Evolutionary conservation across 2,797 vertebrate genomes (phyloP).

Genomic region (Jordanella pulchra): DNA sequence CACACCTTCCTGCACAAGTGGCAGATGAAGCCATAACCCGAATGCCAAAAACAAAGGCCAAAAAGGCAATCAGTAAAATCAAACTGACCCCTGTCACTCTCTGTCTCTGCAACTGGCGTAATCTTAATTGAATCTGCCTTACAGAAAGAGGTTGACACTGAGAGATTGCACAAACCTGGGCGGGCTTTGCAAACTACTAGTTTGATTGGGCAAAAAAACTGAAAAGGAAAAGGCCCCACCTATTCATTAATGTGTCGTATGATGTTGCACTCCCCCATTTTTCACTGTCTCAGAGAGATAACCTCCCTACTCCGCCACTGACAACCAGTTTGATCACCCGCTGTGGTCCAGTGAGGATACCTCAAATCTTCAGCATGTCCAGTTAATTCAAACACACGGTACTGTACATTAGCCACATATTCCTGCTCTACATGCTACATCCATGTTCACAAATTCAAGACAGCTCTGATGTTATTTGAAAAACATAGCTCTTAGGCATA

Average conservation of each 20-base stretch:
- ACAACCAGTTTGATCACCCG: conserved; percentile 78
- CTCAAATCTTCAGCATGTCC: conserved; percentile 60
- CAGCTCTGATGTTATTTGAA: conserved; percentile 3
- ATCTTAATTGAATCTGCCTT: conserved; percentile 99
- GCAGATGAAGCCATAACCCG: conserved; percentile 66
- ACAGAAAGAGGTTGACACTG: conserved; percentile 94
- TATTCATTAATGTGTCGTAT: conserved; percentile 93
- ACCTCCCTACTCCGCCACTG: conserved; percentile 60
- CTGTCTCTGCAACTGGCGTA: conserved; percentile 85
- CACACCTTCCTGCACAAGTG: conserved; percentile 31
- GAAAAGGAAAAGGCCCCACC: conserved; percentile 78
- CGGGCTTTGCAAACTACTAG: conserved; percentile 87
- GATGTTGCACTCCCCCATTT: conserved; percentile 87
- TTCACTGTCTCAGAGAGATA: conserved; percentile 88
- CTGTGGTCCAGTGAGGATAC: conserved; percentile 70
- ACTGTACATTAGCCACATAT: conserved; percentile 5
- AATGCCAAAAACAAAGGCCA: conserved; percentile 73
- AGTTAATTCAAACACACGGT: conserved; percentile 21
- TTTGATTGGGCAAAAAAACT: conserved; percentile 66
- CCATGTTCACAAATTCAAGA: neutral
- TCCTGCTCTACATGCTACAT: neutral
- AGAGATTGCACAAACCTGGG: conserved; percentile 95
- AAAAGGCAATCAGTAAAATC: conserved; percentile 83
- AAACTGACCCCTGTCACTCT: conserved; percentile 90
- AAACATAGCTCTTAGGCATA: neutral